These are phyloP conservation scores for Merodon equestris DNA, from an alignment of 2,888 invertebrate species.

Conservation along the genomic window DNA sequence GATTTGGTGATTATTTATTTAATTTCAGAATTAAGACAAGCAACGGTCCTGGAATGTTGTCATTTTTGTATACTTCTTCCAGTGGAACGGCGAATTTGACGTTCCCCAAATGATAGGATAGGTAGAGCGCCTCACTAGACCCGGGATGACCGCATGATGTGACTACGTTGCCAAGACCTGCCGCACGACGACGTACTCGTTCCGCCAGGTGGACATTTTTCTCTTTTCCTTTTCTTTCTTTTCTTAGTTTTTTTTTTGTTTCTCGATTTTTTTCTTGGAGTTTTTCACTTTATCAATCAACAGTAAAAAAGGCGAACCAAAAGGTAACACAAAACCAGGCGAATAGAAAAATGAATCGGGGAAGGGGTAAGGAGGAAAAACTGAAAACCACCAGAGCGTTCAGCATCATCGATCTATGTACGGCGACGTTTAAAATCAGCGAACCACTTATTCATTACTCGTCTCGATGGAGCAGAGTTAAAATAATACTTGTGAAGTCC, in stretches of 20 bases:
- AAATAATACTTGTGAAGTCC: no score
- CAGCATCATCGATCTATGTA: no score
- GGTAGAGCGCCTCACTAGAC: conserved; percentile 81
- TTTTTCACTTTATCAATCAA: conserved; percentile 21
- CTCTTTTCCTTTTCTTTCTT: conserved; percentile 22
- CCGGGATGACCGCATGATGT: conserved; percentile 93
- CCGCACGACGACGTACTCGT: conserved; percentile 94
- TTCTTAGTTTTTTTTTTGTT: conserved; percentile 19
- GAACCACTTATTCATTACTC: no score
- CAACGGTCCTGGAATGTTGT: conserved; percentile 95
- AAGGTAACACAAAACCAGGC: no score
- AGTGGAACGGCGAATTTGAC: conserved; percentile 96
- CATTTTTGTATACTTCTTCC: conserved; percentile 96
- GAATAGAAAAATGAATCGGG: neutral
- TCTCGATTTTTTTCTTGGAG: no score
- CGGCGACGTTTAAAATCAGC: no score
- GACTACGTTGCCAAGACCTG: conserved; percentile 93
- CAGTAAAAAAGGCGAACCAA: neutral
- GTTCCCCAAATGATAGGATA: conserved; percentile 92
- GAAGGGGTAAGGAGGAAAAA: neutral
- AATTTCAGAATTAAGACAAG: conserved; percentile 94
- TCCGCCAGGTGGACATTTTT: conserved; percentile 92
- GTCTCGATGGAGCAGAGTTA: no score
- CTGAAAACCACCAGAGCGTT: conserved; percentile 20
- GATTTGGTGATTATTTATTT: conserved; percentile 95